Evolutionary conservation across 2,797 vertebrate genomes (phyloP).

Genomic region (Pogonophryne albipinna): DNA sequence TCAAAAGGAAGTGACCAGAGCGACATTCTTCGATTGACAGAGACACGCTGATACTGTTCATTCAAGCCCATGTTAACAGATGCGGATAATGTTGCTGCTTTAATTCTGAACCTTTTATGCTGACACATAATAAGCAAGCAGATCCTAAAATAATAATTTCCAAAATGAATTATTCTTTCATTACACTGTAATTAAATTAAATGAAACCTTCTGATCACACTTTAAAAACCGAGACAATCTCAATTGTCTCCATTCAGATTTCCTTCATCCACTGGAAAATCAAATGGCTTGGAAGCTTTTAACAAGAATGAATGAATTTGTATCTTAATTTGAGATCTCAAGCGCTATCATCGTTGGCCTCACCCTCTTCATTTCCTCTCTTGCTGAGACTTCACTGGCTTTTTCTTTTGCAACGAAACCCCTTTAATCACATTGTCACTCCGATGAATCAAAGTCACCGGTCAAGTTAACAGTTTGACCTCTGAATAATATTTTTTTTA

Average conservation of each 20-base stretch:
- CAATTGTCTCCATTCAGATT: conserved; percentile 23
- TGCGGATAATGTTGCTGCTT: conserved; percentile 12
- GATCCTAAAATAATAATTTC: conserved; percentile 23
- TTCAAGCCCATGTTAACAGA: conserved; percentile 32
- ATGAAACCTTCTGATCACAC: conserved; percentile 21
- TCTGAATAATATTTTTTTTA: conserved; percentile 28
- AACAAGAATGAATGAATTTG: background rate
- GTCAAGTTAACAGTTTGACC: conserved; percentile 26
- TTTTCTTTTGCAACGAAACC: conserved; percentile 7
- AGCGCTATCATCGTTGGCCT: background rate
- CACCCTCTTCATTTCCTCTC: conserved; percentile 5
- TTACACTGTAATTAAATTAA: background rate
- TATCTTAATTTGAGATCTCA: conserved; percentile 4
- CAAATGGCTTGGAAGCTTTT: conserved; percentile 23
- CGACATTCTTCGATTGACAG: conserved; percentile 57
- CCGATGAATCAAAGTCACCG: conserved; percentile 31
- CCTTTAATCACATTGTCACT: conserved; percentile 41
- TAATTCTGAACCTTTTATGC: conserved; percentile 8
- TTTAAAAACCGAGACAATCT: conserved; percentile 33
- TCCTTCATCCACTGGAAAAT: conserved; percentile 34
- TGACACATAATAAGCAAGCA: conserved; percentile 7
- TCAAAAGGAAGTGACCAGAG: conserved; percentile 45
- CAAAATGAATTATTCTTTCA: background rate
- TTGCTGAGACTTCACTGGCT: conserved; percentile 26
- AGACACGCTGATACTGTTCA: conserved; percentile 50